Percentiles rank a stretch among this genome's conserved stretches.
Evolutionary conservation across 1,140 invertebrate species (phyloP).

Genomic region (Calliopsis andreniformis): DNA sequence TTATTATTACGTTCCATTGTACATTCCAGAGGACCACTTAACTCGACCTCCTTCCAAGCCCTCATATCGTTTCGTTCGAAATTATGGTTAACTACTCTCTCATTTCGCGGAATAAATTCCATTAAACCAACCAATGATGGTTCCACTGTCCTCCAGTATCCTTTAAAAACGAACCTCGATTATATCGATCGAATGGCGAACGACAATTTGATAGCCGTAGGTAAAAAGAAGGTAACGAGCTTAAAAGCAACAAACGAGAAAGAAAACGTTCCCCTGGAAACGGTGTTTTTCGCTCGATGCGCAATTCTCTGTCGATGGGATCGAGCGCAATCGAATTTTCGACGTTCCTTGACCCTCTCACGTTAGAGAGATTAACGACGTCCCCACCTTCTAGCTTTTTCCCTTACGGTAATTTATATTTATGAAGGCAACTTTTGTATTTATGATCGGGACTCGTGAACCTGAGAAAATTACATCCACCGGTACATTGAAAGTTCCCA

Average conservation of each 20-base stretch:
- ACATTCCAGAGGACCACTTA: too few relatives aligned
- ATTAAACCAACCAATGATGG: too few relatives aligned
- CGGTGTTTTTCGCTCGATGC: background rate
- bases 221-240: background rate
- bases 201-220: background rate
- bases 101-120: too few relatives aligned
- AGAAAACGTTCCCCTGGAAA: background rate
- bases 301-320: background rate
- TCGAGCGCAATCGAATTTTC: slow-evolving; percentile 15
- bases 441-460: slow-evolving; percentile 21
- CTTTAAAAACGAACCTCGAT: too few relatives aligned
- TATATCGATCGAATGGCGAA: background rate
- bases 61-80: too few relatives aligned
- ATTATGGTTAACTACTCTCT: too few relatives aligned
- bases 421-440: slow-evolving; percentile 26
- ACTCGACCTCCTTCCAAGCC: too few relatives aligned
- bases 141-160: too few relatives aligned
- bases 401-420: slow-evolving; percentile 27
- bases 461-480: slow-evolving; percentile 7
- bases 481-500: slow-evolving; percentile 1
- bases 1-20: too few relatives aligned
- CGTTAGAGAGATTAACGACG: background rate
- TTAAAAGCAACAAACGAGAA: background rate
- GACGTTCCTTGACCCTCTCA: background rate
- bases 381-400: background rate